phyloP scores from a whole-genome alignment of 2,797 vertebrate species.

The Helostoma temminkii region DNA sequence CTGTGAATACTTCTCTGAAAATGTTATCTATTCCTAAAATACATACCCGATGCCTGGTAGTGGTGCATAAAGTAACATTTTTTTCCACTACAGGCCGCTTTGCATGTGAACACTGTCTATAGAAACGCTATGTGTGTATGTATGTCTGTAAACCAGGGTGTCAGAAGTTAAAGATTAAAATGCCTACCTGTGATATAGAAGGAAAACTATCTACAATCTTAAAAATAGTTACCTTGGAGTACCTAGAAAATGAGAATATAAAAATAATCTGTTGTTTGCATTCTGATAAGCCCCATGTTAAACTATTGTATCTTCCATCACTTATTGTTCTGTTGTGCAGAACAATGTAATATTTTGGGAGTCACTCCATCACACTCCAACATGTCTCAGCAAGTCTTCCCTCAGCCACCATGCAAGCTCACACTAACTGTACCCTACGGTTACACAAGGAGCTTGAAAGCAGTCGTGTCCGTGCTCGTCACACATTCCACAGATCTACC shows the following conservation, averaged over 20 bases:
- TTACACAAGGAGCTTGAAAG: conserved; percentile 37
- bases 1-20: no score
- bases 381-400: conserved; percentile 50
- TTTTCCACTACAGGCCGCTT: not conserved
- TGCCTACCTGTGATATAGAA: no score
- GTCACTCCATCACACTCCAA: conserved; percentile 24
- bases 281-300: not conserved
- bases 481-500: conserved; percentile 79
- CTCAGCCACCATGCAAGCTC: conserved; percentile 32
- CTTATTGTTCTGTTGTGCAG: not conserved
- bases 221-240: no score
- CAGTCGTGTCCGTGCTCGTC: conserved; percentile 84
- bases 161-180: no score
- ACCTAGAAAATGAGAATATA: no score
- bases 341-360: conserved; percentile 9
- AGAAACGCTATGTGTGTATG: no score
- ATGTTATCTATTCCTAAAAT: not conserved
- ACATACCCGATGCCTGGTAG: no score
- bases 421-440: conserved; percentile 54
- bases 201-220: no score
- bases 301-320: not conserved
- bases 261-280: not conserved
- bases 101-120: no score
- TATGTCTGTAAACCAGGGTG: no score
- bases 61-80: no score